A percentile compares a stretch with the other conserved stretches of the same genome.
Conservation (phyloP, 2,797 vertebrate genomes). For the Esox lucius region DNA sequence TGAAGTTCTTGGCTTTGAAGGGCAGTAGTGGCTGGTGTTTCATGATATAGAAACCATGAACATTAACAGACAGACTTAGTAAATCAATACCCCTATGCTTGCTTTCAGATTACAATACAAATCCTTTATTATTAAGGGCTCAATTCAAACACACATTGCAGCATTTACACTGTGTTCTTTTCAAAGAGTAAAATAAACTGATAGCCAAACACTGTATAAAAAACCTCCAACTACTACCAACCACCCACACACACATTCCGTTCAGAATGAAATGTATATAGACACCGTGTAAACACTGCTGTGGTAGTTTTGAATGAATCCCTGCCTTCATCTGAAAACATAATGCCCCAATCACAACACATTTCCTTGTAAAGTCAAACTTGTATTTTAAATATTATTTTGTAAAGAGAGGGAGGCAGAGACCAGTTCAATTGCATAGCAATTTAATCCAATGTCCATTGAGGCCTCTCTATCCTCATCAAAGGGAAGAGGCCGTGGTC, state of each 20-base stretch:
- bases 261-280: no score
- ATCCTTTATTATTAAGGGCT: slow-evolving; percentile 55
- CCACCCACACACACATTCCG: no score
- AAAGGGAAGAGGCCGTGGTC: slow-evolving; percentile 76
- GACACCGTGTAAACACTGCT: no score
- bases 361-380: slow-evolving; percentile 69
- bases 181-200: no score
- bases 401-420: slow-evolving; percentile 79
- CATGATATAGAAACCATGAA: slow-evolving; percentile 41
- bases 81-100: slow-evolving; percentile 55
- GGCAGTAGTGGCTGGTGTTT: slow-evolving; percentile 28
- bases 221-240: no score
- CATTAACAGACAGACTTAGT: slow-evolving; percentile 47
- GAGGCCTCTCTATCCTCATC: slow-evolving; percentile 76
- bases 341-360: slow-evolving; percentile 62
- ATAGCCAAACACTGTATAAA: no score
- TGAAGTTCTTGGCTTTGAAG: background rate
- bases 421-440: slow-evolving; percentile 86
- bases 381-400: slow-evolving; percentile 71
- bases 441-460: slow-evolving; percentile 83
- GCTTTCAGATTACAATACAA: slow-evolving; percentile 46
- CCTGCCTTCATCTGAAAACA: slow-evolving; percentile 63
- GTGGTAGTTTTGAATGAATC: no score
- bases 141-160: no score
- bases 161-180: no score